phyloP scores from a whole-genome alignment of 2,113 vertebrate species.

The Cranoglanis bouderius region DNA sequence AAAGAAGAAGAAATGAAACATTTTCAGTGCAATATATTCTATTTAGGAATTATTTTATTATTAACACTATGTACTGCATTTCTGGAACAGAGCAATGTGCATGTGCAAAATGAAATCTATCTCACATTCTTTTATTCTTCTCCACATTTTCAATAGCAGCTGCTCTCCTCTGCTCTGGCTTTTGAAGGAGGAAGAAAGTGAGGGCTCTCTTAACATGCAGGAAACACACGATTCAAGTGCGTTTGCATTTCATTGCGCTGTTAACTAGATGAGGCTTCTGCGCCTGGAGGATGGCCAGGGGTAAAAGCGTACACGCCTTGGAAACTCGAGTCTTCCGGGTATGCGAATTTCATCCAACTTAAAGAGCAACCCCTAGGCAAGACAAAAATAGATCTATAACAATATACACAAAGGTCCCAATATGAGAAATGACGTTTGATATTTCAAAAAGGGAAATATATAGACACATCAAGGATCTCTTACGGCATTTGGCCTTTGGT shows the following conservation, averaged over 20 bases:
- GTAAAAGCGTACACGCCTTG: constrained; percentile 62
- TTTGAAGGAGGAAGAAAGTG: constrained; percentile 37
- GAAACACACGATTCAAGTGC: constrained; percentile 10
- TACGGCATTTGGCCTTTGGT: constrained; percentile 34
- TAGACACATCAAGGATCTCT: not conserved
- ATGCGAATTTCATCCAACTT: constrained; percentile 67
- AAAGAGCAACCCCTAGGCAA: constrained; percentile 58
- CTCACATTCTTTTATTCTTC: not conserved
- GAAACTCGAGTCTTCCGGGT: constrained; percentile 56
- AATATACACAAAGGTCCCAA: not conserved
- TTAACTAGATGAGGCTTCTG: constrained; percentile 32
- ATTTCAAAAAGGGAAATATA: constrained; percentile 27
- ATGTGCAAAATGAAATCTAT: not conserved
- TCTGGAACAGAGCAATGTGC: not conserved
- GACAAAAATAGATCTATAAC: constrained; percentile 61
- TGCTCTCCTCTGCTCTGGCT: not conserved
- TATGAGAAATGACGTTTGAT: constrained; percentile 8
- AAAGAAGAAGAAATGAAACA: not conserved
- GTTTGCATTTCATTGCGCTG: constrained; percentile 10
- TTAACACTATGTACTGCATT: not conserved
- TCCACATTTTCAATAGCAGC: not conserved
- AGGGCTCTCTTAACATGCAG: constrained; percentile 17
- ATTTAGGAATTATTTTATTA: not conserved
- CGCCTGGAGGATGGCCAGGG: constrained; percentile 55
- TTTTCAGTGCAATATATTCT: not conserved